These are phyloP conservation scores for Ommatoiulus sabulosus DNA, from an alignment of 2,888 invertebrate genomes.

Conservation along the genomic window DNA sequence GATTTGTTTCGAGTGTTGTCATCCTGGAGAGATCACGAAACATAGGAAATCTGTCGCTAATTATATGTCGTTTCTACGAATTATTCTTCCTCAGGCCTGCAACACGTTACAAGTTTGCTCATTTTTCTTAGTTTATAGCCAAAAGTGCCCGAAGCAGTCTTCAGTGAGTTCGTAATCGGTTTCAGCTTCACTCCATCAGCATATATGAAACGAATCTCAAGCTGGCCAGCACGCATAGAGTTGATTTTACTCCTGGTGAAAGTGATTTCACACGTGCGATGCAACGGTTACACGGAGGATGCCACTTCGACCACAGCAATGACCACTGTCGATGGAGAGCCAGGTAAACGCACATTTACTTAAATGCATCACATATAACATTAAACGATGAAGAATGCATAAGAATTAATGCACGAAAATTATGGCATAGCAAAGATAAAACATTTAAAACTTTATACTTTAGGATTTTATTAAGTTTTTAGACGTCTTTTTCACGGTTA, in stretches of 20 bases:
- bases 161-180: not conserved
- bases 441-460: no score
- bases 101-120: not conserved
- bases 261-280: conserved; percentile 20
- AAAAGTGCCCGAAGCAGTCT: not conserved
- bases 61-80: not conserved
- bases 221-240: not conserved
- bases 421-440: no score
- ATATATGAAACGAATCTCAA: conserved; percentile 8
- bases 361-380: no score
- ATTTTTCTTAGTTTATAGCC: not conserved
- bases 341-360: not conserved
- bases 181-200: not conserved
- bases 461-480: no score
- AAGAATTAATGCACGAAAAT: no score
- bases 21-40: not conserved
- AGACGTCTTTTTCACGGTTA: no score
- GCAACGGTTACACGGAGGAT: not conserved
- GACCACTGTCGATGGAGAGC: not conserved
- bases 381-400: no score
- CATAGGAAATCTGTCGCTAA: not conserved
- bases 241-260: not conserved
- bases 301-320: not conserved
- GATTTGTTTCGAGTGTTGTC: not conserved
- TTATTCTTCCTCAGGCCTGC: not conserved